Conservation (phyloP, 2,113 vertebrate species). For the Saccopteryx bilineata region DNA sequence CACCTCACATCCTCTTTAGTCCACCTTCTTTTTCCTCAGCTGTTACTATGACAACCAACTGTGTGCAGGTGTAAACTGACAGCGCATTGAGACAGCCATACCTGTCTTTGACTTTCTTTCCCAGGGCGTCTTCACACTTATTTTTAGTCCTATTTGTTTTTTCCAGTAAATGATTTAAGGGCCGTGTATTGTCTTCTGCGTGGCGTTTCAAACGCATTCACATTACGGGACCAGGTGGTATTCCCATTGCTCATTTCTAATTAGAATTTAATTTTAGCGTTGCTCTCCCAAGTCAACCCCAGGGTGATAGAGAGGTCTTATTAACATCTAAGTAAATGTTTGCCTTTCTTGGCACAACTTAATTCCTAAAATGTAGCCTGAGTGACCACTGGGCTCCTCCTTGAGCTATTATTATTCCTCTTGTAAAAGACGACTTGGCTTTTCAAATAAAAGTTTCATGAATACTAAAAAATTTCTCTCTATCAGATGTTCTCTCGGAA, state of each 20-base stretch:
- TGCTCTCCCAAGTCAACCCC: constrained; percentile 2
- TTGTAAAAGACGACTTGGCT: not conserved
- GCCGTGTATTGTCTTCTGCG: not conserved
- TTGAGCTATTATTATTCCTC: constrained; percentile 4
- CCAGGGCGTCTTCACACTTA: not conserved
- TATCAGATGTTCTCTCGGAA: not conserved
- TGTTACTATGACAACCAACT: constrained; percentile 47
- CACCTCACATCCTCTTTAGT: not conserved
- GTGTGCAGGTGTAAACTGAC: not conserved
- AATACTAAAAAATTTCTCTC: not conserved
- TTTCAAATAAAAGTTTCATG: not conserved
- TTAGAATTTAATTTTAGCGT: constrained; percentile 44
- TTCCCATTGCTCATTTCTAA: constrained; percentile 30
- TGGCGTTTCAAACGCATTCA: constrained; percentile 16
- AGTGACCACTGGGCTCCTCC: not conserved
- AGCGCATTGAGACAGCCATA: not conserved
- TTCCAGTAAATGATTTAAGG: constrained; percentile 22
- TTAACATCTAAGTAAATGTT: constrained; percentile 44
- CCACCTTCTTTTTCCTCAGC: not conserved
- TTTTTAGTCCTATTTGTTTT: constrained; percentile 47
- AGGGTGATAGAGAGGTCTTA: not conserved
- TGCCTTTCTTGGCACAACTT: constrained; percentile 7
- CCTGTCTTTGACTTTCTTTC: not conserved
- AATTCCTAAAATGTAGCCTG: not conserved
- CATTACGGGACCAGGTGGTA: not conserved